These are phyloP conservation scores for Peucedramus taeniatus DNA, from an alignment of 2,113 vertebrate species.

Conservation along the genomic window DNA sequence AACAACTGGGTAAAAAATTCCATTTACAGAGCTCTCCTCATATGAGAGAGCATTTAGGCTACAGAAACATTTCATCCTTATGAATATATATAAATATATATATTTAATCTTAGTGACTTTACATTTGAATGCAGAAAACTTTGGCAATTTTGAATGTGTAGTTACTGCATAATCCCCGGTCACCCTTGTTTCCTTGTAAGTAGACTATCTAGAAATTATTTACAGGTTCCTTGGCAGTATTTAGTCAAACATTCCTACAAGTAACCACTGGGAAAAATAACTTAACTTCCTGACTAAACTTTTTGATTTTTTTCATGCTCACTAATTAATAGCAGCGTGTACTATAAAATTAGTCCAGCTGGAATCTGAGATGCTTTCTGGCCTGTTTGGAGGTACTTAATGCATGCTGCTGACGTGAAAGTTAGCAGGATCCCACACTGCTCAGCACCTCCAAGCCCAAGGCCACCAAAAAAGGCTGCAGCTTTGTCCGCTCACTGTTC, in stretches of 20 bases:
- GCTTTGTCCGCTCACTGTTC: background rate
- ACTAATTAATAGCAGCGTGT: background rate
- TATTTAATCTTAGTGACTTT: background rate
- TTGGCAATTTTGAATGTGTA: background rate
- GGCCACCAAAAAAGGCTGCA: background rate
- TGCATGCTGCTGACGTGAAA: background rate
- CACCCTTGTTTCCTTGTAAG: background rate
- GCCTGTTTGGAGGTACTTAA: background rate
- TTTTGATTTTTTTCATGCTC: background rate
- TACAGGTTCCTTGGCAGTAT: conserved; percentile 1
- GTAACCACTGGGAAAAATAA: background rate
- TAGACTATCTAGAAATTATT: conserved; percentile 38
- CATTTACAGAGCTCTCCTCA: background rate
- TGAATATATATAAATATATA: background rate
- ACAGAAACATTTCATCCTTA: background rate
- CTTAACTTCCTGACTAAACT: background rate
- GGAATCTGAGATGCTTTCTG: background rate
- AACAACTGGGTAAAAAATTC: conserved; percentile 21
- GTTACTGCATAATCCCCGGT: background rate
- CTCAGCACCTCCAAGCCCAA: background rate
- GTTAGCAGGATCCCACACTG: background rate
- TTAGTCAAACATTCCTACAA: background rate
- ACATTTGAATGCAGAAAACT: background rate
- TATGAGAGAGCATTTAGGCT: background rate
- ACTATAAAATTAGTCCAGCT: background rate